These are phyloP conservation scores for Holocentrus rufus DNA, from an alignment of 2,797 vertebrate species.

Conservation along the genomic window DNA sequence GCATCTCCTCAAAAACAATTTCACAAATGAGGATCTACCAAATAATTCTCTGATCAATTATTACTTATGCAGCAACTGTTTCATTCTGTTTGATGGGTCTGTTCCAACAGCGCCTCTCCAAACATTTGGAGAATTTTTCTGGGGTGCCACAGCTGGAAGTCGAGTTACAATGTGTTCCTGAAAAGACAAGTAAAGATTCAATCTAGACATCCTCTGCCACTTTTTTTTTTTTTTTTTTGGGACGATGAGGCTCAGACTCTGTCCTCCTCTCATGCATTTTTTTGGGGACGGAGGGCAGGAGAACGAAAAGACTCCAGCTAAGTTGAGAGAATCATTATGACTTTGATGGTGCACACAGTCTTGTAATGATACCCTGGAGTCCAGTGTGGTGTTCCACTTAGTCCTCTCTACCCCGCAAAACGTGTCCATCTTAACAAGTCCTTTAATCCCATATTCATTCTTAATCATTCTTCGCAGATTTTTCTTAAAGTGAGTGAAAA, in stretches of 20 bases:
- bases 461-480: slow-evolving; percentile 49
- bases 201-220: not conserved
- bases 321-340: slow-evolving; percentile 33
- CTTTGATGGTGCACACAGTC: slow-evolving; percentile 65
- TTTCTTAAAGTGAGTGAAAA: slow-evolving; percentile 34
- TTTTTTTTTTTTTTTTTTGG: slow-evolving; percentile 36
- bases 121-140: slow-evolving; percentile 39
- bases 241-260: slow-evolving; percentile 26
- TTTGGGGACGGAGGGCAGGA: slow-evolving; percentile 16
- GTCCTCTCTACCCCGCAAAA: slow-evolving; percentile 55
- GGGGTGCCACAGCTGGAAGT: slow-evolving; percentile 32
- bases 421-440: slow-evolving; percentile 54
- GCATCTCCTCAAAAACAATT: slow-evolving; percentile 56
- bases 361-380: slow-evolving; percentile 61
- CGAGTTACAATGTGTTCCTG: slow-evolving; percentile 54
- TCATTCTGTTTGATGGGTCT: slow-evolving; percentile 70
- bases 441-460: slow-evolving; percentile 61
- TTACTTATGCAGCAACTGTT: slow-evolving; percentile 63
- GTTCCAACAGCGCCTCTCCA: slow-evolving; percentile 41
- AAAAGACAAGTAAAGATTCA: slow-evolving; percentile 38
- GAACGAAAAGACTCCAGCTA: slow-evolving; percentile 36
- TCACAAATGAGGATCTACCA: slow-evolving; percentile 61
- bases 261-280: slow-evolving; percentile 30
- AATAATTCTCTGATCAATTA: slow-evolving; percentile 77
- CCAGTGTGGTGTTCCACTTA: slow-evolving; percentile 46